Evolutionary conservation across 2,797 vertebrate species (phyloP).

Genomic region (Sebastes alutus): DNA sequence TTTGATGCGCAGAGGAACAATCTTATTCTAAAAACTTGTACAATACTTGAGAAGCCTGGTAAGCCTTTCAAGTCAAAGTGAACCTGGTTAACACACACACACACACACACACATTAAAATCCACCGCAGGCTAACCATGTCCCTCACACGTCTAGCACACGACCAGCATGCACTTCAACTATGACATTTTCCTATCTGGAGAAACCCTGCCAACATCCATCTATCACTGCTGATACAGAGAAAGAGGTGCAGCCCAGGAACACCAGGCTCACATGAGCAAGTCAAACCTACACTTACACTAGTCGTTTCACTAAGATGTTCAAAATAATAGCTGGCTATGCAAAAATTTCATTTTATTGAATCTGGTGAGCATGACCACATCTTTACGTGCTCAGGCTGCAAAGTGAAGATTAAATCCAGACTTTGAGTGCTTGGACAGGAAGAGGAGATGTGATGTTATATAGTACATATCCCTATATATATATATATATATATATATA

Average conservation of each 20-base stretch:
- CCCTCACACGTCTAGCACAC: background rate
- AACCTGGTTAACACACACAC: background rate
- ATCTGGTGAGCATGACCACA: background rate
- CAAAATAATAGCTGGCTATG: background rate
- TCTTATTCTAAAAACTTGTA: background rate
- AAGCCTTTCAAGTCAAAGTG: background rate
- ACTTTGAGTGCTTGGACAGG: slow-evolving; percentile 2
- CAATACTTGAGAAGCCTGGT: background rate
- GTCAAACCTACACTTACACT: background rate
- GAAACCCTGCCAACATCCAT: slow-evolving; percentile 32
- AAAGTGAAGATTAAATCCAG: background rate
- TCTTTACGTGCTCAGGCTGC: background rate
- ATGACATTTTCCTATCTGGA: slow-evolving; percentile 8
- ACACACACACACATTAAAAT: background rate
- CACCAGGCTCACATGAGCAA: background rate
- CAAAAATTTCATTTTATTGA: background rate
- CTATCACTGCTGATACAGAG: slow-evolving; percentile 1
- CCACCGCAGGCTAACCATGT: slow-evolving; percentile 3
- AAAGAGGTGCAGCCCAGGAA: background rate
- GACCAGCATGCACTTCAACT: slow-evolving; percentile 6
- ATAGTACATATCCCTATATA: background rate
- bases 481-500: no score
- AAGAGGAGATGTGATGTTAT: background rate
- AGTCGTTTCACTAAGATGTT: background rate
- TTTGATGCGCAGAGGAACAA: background rate